phyloP scores from a whole-genome alignment of 1,140 invertebrate species.

The Drosophila mojavensis region DNA sequence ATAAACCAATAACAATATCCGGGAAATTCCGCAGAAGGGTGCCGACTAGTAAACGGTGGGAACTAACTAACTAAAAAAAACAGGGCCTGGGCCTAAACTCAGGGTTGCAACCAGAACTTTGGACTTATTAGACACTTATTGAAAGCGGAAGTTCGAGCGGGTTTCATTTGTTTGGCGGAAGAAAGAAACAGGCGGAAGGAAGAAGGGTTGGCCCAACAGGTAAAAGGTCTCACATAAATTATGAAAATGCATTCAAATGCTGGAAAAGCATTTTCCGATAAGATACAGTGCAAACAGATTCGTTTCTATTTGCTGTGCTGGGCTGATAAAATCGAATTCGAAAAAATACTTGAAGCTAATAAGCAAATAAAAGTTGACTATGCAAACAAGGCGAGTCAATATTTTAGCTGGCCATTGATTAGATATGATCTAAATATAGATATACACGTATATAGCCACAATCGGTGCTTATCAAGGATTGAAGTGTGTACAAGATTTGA shows the following conservation, averaged over 20 bases:
- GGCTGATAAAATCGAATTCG: constrained; percentile 38
- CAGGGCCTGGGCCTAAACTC: constrained; percentile 7
- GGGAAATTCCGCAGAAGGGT: constrained; percentile 68
- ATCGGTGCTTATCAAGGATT: constrained; percentile 22
- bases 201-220: constrained; percentile 28
- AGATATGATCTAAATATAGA: constrained; percentile 44
- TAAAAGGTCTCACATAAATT: constrained; percentile 73
- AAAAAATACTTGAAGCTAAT: constrained; percentile 54
- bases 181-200: background rate
- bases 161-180: constrained; percentile 57
- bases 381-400: constrained; percentile 59
- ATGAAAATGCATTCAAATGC: constrained; percentile 15
- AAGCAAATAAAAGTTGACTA: constrained; percentile 44
- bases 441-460: constrained; percentile 6
- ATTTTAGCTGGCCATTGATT: constrained; percentile 67
- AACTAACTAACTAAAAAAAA: constrained; percentile 45
- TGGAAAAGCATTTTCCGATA: constrained; percentile 15
- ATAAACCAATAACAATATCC: constrained; percentile 71
- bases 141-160: constrained; percentile 59
- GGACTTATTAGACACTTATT: constrained; percentile 65
- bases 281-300: constrained; percentile 23
- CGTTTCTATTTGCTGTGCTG: constrained; percentile 21
- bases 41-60: constrained; percentile 52
- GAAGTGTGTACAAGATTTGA: constrained; percentile 41
- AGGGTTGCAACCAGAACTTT: constrained; percentile 43